Percentiles rank a stretch among this genome's conserved stretches.
Conservation (phyloP, 2,113 vertebrate species). For the Rhinogobius similis region DNA sequence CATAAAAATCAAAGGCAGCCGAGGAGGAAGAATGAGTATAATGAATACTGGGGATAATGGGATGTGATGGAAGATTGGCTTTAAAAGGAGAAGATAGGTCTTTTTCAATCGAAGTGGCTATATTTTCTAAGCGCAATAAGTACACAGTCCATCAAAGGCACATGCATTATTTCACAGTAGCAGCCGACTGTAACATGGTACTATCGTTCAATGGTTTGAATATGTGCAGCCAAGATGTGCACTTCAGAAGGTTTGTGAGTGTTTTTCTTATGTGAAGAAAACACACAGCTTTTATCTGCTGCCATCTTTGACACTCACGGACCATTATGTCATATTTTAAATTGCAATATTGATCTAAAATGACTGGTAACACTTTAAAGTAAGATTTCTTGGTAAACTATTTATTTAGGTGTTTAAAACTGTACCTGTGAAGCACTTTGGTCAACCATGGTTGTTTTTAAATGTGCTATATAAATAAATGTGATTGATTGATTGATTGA, state of each 20-base stretch:
- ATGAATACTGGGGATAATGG: constrained; percentile 67
- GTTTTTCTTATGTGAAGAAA: too few species aligned
- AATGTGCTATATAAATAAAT: too few species aligned
- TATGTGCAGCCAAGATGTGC: background rate
- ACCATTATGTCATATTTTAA: too few species aligned
- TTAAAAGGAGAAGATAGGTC: constrained; percentile 33
- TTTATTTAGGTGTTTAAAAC: too few species aligned
- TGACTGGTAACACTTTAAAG: too few species aligned
- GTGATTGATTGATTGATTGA: too few species aligned
- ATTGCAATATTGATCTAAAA: too few species aligned
- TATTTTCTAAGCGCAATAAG: constrained; percentile 25
- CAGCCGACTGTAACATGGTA: background rate
- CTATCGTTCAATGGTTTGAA: background rate
- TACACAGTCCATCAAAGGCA: constrained; percentile 23
- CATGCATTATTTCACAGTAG: constrained; percentile 4
- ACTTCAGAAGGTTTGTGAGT: background rate
- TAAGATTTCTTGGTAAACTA: too few species aligned
- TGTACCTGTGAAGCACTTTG: too few species aligned
- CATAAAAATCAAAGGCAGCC: constrained; percentile 79
- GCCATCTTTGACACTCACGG: too few species aligned
- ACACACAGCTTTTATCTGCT: background rate
- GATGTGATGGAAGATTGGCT: constrained; percentile 48
- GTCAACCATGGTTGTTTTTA: too few species aligned
- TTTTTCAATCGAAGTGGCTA: constrained; percentile 40
- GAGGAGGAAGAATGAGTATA: constrained; percentile 62